These are phyloP conservation scores for Potamarius usumacintae DNA, from an alignment of 2,113 vertebrate species.

Conservation along the genomic window DNA sequence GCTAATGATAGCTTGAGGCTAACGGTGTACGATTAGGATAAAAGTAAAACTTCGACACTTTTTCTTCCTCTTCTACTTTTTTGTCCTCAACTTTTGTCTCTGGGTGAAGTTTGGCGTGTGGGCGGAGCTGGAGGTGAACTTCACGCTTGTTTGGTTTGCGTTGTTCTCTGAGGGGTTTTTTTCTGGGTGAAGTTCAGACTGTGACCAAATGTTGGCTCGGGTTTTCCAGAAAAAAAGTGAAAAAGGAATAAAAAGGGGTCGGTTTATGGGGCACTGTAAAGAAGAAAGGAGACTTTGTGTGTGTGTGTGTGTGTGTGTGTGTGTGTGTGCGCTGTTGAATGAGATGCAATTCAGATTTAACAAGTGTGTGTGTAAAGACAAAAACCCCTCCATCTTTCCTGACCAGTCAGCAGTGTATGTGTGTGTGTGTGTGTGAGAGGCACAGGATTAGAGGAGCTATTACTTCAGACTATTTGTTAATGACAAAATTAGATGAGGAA, in stretches of 20 bases:
- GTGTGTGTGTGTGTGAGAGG: neutral
- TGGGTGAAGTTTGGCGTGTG: neutral
- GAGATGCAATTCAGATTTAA: constrained; percentile 1
- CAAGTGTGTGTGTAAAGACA: constrained; percentile 18
- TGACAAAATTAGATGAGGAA: neutral
- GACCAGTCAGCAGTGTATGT: neutral
- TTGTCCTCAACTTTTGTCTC: neutral
- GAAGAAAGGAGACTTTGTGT: neutral
- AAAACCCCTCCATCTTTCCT: neutral
- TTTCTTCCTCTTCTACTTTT: neutral
- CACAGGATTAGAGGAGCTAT: neutral
- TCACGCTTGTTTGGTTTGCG: neutral
- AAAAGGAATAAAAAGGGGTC: neutral
- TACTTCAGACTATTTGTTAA: neutral
- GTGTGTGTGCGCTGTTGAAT: neutral
- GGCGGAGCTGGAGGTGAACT: neutral
- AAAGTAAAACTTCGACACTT: neutral
- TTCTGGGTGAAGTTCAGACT: constrained; percentile 1
- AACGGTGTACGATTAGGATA: neutral
- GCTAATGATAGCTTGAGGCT: neutral
- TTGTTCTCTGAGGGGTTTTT: neutral
- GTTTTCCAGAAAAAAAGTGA: neutral
- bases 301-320: constrained; percentile 1
- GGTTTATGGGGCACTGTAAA: constrained; percentile 2
- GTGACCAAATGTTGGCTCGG: neutral